A percentile compares a stretch with the other conserved stretches of the same genome.
Evolutionary conservation across 2,797 vertebrate species (phyloP).

Genomic region (Sebastes hopkinsi): DNA sequence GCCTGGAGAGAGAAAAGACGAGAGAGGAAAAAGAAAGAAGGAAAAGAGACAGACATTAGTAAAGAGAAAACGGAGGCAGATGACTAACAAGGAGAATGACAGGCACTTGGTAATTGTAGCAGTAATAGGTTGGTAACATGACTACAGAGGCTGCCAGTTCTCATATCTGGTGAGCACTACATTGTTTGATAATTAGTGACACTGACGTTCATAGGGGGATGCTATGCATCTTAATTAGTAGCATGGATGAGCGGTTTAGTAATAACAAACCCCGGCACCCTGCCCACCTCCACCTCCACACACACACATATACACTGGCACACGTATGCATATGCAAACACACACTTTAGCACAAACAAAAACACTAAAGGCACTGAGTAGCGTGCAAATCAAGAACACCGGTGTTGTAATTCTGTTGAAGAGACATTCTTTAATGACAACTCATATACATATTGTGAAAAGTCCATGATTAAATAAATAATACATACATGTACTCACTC

Average conservation of each 20-base stretch:
- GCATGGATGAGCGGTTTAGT: constrained; percentile 78
- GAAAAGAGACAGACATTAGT: constrained; percentile 50
- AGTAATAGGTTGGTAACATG: constrained; percentile 81
- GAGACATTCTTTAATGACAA: constrained; percentile 32
- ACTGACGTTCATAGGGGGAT: constrained; percentile 76
- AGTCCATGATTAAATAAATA: constrained; percentile 35
- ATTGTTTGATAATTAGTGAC: constrained; percentile 83
- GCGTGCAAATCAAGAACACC: constrained; percentile 13
- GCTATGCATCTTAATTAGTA: constrained; percentile 82
- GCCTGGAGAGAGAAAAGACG: constrained; percentile 78
- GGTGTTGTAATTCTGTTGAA: not conserved
- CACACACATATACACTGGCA: constrained; percentile 4
- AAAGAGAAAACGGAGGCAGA: constrained; percentile 59
- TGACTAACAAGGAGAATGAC: constrained; percentile 76
- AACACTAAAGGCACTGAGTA: not conserved
- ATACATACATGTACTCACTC: not conserved
- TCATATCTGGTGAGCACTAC: constrained; percentile 81
- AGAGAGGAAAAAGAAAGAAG: constrained; percentile 10
- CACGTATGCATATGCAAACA: not conserved
- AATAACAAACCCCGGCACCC: constrained; percentile 77
- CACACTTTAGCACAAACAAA: constrained; percentile 17
- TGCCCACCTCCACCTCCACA: constrained; percentile 70
- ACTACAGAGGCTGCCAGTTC: constrained; percentile 82
- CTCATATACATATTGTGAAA: constrained; percentile 27
- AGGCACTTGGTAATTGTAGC: constrained; percentile 78